These are phyloP conservation scores for Hyposoter didymator DNA, from an alignment of 2,888 invertebrate genomes.

Conservation along the genomic window DNA sequence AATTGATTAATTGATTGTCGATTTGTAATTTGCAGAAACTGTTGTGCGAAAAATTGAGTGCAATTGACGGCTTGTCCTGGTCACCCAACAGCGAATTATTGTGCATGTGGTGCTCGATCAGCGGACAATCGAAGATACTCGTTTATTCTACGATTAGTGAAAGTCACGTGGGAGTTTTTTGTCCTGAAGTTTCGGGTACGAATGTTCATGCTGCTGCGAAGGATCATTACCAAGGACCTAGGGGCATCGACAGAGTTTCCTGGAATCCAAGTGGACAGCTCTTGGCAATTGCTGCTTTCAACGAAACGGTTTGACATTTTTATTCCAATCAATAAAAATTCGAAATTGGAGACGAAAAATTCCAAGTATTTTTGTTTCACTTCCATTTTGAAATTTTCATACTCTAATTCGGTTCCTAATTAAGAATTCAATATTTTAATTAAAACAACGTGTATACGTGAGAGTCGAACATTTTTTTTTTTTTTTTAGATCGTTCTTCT, in stretches of 20 bases:
- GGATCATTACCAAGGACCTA: slow-evolving; percentile 69
- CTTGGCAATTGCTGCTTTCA: slow-evolving; percentile 79
- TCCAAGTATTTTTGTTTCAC: not conserved
- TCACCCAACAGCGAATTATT: slow-evolving; percentile 81
- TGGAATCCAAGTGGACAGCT: slow-evolving; percentile 82
- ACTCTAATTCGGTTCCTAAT: not conserved
- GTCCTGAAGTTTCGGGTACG: slow-evolving; percentile 68
- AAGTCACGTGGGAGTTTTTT: slow-evolving; percentile 78
- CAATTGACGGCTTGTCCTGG: slow-evolving; percentile 80
- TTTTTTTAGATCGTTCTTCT: slow-evolving; percentile 77
- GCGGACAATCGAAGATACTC: slow-evolving; percentile 77
- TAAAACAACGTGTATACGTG: not conserved
- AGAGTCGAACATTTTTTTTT: not conserved
- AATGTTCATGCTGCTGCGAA: not conserved
- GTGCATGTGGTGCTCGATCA: slow-evolving; percentile 80
- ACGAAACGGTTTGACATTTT: slow-evolving; percentile 78
- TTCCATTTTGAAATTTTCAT: not conserved
- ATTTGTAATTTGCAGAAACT: slow-evolving; percentile 77
- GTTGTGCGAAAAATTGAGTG: slow-evolving; percentile 78
- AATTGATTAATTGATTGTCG: not conserved
- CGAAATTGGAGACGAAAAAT: not conserved
- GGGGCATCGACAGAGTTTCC: slow-evolving; percentile 79
- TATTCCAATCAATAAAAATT: not conserved
- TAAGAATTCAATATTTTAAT: not conserved
- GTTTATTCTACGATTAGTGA: slow-evolving; percentile 79